Evolutionary conservation across 1,140 invertebrate species (phyloP), one percentile per base, ranked within the genome.

Genomic region (Drosophila persimilis): DNA sequence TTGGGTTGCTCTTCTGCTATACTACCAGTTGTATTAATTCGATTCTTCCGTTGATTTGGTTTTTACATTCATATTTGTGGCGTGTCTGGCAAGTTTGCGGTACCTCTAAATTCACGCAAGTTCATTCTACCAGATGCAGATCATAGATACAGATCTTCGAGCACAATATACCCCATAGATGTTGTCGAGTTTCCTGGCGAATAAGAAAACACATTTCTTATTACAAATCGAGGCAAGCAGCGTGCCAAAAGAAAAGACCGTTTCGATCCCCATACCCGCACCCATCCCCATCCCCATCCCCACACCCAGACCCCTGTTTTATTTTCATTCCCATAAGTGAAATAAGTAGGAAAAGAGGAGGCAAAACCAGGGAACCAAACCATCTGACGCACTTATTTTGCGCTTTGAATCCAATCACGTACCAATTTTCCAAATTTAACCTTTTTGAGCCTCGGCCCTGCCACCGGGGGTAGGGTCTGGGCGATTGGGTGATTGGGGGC

Each of bases 321-420:
- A 29, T 70, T 65, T 50, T 63, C 74, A 77, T 88, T 85, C 61
- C 51, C 69, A 77, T 80, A 86, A 85, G 80, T 85, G 81, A 77
- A 83, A 62, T 67, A 22, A 17, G 48, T 9, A 67, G 62, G 35
- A 13, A 39, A 13, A 39, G 35, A 13, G 35, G 8, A 9, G 35
- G 35, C 3, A 9, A 47, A 44, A 35, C 48, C 60, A 52, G 35
- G 41, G 47, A 47, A 65, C 46, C 61, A 62, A 57, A 74, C 77
- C 69, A 70, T 86, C 83, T 71, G 83, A 88, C 83, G 83, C 83
- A 86, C 83, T 86, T 86, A 86, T 86, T 86, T 83, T 81, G 83
- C 78, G 83, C 83, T 86, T 86, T 88, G 83, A 88, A 88, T 86
- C 83, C 83, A 86, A 86, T 86, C 83, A 86, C 83, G 83, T 86